These are phyloP conservation scores for Gallinago nigripennis DNA, from an alignment of 2,797 vertebrate species.

Conservation along the genomic window DNA sequence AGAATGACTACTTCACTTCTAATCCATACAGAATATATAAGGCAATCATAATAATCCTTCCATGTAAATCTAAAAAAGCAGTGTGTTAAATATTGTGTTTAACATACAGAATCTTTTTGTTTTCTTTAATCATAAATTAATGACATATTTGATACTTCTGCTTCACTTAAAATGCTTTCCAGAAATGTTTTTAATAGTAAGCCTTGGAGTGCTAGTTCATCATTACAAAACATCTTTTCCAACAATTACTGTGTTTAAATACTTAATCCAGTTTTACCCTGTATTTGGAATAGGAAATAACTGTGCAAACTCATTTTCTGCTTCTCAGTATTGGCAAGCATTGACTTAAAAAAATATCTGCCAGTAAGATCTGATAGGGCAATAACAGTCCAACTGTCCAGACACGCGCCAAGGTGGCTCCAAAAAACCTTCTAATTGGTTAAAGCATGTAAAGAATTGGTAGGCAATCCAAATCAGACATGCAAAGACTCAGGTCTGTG, in stretches of 20 bases:
- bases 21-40: not conserved
- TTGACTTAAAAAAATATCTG: not conserved
- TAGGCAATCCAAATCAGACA: not conserved
- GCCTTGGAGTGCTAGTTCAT: not conserved
- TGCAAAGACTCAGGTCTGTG: not conserved
- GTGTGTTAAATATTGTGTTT: not conserved
- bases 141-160: not conserved
- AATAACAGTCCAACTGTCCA: not conserved
- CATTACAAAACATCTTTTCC: not conserved
- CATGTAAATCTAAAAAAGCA: not conserved
- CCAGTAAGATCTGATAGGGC: not conserved
- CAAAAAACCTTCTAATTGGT: not conserved
- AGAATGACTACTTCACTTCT: not conserved
- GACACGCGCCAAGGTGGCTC: not conserved
- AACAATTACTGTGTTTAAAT: not conserved
- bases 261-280: not conserved
- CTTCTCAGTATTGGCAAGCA: not conserved
- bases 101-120: not conserved
- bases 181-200: not conserved
- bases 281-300: conserved; percentile 2
- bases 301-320: not conserved
- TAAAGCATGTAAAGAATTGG: not conserved
- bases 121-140: not conserved
- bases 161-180: not conserved
- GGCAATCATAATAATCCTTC: not conserved